Conservation (phyloP, 2,888 invertebrate species). For the Microctonus hyperodae region DNA sequence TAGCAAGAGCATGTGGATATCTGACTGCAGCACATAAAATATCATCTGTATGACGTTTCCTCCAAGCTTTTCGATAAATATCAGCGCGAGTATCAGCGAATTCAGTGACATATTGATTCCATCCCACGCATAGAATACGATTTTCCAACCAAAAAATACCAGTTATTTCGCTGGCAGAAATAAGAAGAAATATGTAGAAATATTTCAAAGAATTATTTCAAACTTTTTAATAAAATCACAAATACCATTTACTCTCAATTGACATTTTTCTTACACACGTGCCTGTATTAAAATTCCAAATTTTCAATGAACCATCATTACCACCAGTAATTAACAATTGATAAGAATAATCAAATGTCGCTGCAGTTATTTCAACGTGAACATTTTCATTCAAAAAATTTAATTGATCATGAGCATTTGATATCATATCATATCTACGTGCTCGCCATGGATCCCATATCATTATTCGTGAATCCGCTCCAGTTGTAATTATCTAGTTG, state of each 20-base stretch:
- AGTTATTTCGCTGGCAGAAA: slow-evolving; percentile 63
- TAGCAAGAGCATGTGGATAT: slow-evolving; percentile 72
- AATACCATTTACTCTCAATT: slow-evolving; percentile 70
- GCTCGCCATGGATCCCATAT: slow-evolving; percentile 83
- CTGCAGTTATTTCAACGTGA: slow-evolving; percentile 78
- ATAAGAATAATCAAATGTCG: slow-evolving; percentile 77
- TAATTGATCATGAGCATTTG: slow-evolving; percentile 74
- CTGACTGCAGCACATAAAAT: slow-evolving; percentile 75
- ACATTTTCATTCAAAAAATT: slow-evolving; percentile 71
- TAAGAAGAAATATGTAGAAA: neutral
- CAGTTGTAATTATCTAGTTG: slow-evolving; percentile 73
- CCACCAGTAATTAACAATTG: slow-evolving; percentile 81
- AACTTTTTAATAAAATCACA: neutral
- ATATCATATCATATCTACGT: slow-evolving; percentile 72
- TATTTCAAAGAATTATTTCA: neutral
- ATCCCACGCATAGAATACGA: slow-evolving; percentile 79
- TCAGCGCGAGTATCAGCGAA: slow-evolving; percentile 68
- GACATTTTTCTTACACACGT: slow-evolving; percentile 74
- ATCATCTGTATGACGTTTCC: slow-evolving; percentile 76
- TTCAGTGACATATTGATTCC: slow-evolving; percentile 79
- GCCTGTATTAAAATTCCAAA: slow-evolving; percentile 88
- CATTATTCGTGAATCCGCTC: slow-evolving; percentile 81
- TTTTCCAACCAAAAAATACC: slow-evolving; percentile 65
- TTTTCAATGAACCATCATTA: slow-evolving; percentile 77
- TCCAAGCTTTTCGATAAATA: slow-evolving; percentile 75